These are phyloP conservation scores for Iguana delicatissima DNA, from an alignment of 2,797 vertebrate species.

Conservation along the genomic window DNA sequence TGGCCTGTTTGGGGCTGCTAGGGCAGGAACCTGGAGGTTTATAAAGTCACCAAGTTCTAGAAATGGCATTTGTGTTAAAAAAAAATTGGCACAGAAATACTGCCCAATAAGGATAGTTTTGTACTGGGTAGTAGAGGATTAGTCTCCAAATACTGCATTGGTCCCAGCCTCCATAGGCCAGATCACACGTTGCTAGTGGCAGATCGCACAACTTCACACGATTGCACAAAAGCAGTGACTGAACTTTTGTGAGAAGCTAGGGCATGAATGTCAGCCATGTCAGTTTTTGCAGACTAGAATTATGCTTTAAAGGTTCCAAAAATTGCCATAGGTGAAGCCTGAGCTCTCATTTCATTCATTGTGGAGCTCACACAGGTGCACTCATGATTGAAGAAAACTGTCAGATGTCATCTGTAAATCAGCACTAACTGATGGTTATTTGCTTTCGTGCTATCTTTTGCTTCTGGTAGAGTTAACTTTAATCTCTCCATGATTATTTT, in stretches of 20 bases:
- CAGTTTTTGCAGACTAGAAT: background rate
- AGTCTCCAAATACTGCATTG: background rate
- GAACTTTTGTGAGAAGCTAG: background rate
- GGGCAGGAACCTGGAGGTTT: background rate
- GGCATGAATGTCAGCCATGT: background rate
- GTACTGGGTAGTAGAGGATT: background rate
- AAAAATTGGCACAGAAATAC: background rate
- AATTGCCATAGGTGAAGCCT: background rate
- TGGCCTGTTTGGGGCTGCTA: background rate
- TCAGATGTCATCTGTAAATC: background rate
- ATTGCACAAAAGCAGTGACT: background rate
- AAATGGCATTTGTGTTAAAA: background rate
- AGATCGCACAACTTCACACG: background rate
- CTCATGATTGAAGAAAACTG: background rate
- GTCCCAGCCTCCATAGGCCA: background rate
- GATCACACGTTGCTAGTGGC: background rate
- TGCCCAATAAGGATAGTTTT: background rate
- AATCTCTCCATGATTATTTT: background rate
- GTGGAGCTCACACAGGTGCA: no score
- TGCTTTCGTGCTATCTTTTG: background rate
- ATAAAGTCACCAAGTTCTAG: background rate
- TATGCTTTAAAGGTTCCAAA: background rate
- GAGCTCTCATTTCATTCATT: background rate
- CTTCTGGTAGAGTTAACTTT: background rate
- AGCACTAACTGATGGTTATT: background rate